Evolutionary conservation across 2,113 vertebrate species (phyloP).

Genomic region (Octodon degus): DNA sequence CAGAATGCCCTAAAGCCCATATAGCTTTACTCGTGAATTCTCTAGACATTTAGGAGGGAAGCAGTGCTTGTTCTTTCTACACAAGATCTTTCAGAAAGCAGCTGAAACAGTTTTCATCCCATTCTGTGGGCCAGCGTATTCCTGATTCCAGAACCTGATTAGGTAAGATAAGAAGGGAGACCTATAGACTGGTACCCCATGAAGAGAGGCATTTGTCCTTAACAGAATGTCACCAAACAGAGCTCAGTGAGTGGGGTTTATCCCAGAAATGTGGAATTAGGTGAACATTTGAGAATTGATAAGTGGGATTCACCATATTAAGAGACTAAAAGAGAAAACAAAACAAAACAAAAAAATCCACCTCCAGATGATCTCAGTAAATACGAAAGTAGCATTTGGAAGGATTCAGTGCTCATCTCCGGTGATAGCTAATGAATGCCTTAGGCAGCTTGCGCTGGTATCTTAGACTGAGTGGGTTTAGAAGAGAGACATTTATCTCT

Average conservation of each 20-base stretch:
- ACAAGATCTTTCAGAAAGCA: constrained; percentile 14
- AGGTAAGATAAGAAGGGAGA: neutral
- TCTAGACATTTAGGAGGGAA: neutral
- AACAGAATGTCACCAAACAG: neutral
- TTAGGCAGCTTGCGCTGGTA: neutral
- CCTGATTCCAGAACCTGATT: neutral
- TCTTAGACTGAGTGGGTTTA: neutral
- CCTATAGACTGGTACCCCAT: neutral
- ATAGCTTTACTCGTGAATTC: neutral
- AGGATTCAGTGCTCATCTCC: neutral
- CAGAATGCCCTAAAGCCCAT: neutral
- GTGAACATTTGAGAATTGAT: neutral
- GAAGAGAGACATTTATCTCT: neutral
- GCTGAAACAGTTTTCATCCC: neutral
- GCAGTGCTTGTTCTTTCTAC: neutral
- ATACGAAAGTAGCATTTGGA: neutral
- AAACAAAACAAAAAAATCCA: neutral
- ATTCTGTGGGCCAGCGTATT: neutral
- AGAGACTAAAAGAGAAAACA: neutral
- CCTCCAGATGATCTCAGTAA: neutral
- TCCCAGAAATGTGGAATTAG: neutral
- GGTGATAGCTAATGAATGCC: neutral
- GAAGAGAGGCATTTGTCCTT: neutral
- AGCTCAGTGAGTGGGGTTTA: neutral
- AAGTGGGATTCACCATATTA: neutral